phyloP scores from a whole-genome alignment of 2,113 vertebrate genomes.

The Pachycephala philippinensis region DNA sequence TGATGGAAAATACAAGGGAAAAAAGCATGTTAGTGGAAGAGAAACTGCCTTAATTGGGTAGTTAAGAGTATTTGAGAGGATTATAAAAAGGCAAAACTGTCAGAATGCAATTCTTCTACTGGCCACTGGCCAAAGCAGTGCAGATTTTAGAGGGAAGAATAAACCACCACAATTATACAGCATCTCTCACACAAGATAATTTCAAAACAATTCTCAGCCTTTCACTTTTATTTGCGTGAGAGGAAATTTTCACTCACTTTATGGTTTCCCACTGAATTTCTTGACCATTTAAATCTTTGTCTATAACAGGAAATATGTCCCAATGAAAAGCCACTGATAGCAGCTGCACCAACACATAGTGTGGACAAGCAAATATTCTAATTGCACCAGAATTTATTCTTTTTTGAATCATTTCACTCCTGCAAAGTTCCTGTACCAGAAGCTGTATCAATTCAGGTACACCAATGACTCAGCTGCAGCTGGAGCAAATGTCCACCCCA shows the following conservation, averaged over 20 bases:
- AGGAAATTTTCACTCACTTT: neutral
- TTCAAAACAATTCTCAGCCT: neutral
- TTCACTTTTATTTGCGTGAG: neutral
- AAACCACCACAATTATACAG: neutral
- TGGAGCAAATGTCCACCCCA: neutral
- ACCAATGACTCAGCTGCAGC: neutral
- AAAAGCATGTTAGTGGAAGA: conserved; percentile 22
- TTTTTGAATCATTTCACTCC: neutral
- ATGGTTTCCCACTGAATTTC: neutral
- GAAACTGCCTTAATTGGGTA: neutral
- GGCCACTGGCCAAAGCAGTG: conserved; percentile 2
- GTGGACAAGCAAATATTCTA: neutral
- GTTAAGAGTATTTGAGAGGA: conserved; percentile 14
- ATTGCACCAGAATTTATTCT: neutral
- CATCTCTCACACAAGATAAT: neutral
- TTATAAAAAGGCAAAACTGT: conserved; percentile 22
- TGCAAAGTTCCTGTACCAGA: neutral
- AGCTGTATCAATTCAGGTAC: neutral
- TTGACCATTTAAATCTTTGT: neutral
- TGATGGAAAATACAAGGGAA: conserved; percentile 17
- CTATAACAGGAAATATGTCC: neutral
- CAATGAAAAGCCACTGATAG: neutral
- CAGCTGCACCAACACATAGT: neutral
- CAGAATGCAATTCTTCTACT: neutral
- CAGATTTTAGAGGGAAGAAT: neutral